Evolutionary conservation across 2,113 vertebrate species (phyloP), one percentile per base, ranked within the genome.

Genomic region (Irena cyanogastra): DNA sequence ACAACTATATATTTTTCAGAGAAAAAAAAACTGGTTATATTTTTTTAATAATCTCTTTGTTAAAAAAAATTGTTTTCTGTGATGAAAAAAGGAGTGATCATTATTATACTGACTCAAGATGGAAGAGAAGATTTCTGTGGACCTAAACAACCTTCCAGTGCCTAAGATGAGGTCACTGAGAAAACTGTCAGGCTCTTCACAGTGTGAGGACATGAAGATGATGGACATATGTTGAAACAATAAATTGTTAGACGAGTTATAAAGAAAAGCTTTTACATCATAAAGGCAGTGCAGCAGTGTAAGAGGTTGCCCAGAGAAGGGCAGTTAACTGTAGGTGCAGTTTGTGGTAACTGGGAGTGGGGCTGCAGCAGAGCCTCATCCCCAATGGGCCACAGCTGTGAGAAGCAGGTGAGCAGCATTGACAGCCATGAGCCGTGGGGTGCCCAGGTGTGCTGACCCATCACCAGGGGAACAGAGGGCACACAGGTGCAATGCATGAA

Each of bases 171-270:
- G 3, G 6, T 65, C 28, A 47, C 26, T 5, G 7, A 52, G 44
- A 70, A 78, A 72, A 82, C 7, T 70, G 9, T 16, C 44, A 93
- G 31, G 18, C 11, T 83, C 7, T 68, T 83, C 33, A 45, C 17
- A 52, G 7, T 6, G 22, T 16, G n/a, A 59, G 7, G 10, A 14
- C 22, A 68, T 76, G 41, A 76, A 64, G 16, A 39, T 0, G 0
- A 33, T 16, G n/a, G 53, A 47, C 21, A 13, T 10, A 26, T 15
- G 37, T 18, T 72, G 63, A 80, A 91, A 54, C 10, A 76, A 66
- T 24, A 74, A 77, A n/a, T 41, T 49, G 9, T 66, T 19, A n/a
- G 17, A 42, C 35, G 9, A n/a, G 19, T 33, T 68, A 33, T 16
- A 72, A 42, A 20, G 18, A 60, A 77, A 82, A 85, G 7, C 4